Conservation (phyloP, 35 echinoderm and acorn worm genomes). For the Ophioderma brevispina region DNA sequence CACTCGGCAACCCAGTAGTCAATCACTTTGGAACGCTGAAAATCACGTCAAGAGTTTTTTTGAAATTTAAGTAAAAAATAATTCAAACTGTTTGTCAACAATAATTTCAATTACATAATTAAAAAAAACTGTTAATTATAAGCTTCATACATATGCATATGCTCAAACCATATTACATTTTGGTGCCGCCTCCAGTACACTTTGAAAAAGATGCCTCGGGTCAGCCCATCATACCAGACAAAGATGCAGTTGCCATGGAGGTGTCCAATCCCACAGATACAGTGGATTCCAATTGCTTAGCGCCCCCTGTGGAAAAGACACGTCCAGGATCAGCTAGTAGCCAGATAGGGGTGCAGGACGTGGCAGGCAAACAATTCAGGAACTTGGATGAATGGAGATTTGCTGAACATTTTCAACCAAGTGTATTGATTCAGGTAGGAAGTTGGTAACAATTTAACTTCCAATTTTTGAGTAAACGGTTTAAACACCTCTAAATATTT, state of each 20-base stretch:
- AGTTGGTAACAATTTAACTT: too few relatives aligned
- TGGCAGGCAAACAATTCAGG: constrained; percentile 66
- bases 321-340: constrained; percentile 42
- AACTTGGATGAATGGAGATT: constrained; percentile 97
- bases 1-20: too few relatives aligned
- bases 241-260: neutral
- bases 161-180: too few relatives aligned
- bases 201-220: constrained; percentile 87
- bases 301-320: neutral
- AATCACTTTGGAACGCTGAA: too few relatives aligned
- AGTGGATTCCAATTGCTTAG: neutral
- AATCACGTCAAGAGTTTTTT: too few relatives aligned
- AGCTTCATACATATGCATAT: neutral
- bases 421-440: constrained; percentile 89
- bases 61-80: too few relatives aligned
- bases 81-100: too few relatives aligned
- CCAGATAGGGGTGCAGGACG: constrained; percentile 77
- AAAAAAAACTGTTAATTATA: too few relatives aligned
- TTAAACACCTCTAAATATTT: too few relatives aligned
- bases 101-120: too few relatives aligned
- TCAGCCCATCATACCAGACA: constrained; percentile 49
- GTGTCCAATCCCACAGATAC: neutral
- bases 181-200: constrained; percentile 73
- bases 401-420: constrained; percentile 85
- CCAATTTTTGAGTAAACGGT: too few relatives aligned